Evolutionary conservation across 1,140 invertebrate species (phyloP), one percentile per base, ranked within the genome.

Genomic region (Ephestia elutella): DNA sequence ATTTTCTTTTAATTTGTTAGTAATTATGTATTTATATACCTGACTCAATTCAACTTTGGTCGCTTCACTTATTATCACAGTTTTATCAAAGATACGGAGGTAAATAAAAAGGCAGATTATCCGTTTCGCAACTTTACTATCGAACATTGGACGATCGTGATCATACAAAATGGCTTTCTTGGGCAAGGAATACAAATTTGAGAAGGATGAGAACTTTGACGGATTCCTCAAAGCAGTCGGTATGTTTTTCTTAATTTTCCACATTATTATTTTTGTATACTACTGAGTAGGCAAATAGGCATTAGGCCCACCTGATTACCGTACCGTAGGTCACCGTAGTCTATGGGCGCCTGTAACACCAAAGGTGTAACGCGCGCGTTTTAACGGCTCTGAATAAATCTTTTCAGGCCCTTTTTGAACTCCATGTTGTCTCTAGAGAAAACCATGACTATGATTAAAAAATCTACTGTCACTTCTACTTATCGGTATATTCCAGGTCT

Each of bases 191-290:
- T 72, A 60, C 63, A 60, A 21, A 20, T 61, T 66, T 8, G 63
- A 63, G 0, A 66, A 25, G 13, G 54, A 70, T 20, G 71, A 73
- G 56, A 73, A 73, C 56, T 70, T 62, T 44, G 68, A 74, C 20
- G 55, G 13, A 0, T 76, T 35, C 32, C 32, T 35, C 8, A 35
- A 35, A 35, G 3, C 32, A 11, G 32, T 35, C 9, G 32, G 32
- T 35, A 10, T 5, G 32, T 35, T 35, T 10, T 10, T 35, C 2
- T 35, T 4, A 35, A 5, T 35, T 35, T 35, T 35, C 3, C n/a
- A n/a, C n/a, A n/a, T n/a, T n/a, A n/a, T n/a, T n/a, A n/a, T n/a
- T n/a, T n/a, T n/a, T n/a, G n/a, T n/a, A n/a, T n/a, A n/a, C n/a
- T n/a, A n/a, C n/a, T n/a, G n/a, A n/a, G n/a, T n/a, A n/a, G n/a